Evolutionary conservation across 2,113 vertebrate species (phyloP).

Genomic region (Dendrocopos noguchii): DNA sequence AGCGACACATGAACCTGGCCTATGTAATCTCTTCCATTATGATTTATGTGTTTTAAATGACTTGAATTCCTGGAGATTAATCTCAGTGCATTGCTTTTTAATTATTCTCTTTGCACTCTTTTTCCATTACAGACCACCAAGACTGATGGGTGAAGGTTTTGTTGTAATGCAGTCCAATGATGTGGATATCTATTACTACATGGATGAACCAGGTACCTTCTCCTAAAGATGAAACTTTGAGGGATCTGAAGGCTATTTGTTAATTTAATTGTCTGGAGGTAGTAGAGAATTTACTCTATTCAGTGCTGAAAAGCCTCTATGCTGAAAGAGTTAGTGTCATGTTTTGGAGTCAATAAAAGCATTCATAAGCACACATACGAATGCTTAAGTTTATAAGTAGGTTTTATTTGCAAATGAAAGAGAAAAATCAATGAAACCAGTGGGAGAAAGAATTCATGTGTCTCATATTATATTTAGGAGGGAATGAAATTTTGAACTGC

Average conservation of each 20-base stretch:
- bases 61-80: background rate
- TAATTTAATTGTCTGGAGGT: background rate
- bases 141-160: conserved; percentile 98
- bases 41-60: background rate
- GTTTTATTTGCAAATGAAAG: background rate
- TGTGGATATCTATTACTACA: conserved; percentile 98
- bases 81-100: background rate
- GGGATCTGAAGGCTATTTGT: background rate
- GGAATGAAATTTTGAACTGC: background rate
- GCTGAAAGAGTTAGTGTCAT: background rate
- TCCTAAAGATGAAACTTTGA: background rate
- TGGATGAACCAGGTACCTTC: conserved; percentile 92
- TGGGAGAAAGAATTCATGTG: background rate
- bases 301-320: background rate
- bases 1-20: background rate
- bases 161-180: conserved; percentile 99
- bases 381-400: background rate
- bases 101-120: background rate
- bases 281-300: background rate
- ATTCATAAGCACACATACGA: rapidly evolving
- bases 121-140: conserved; percentile 83
- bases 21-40: background rate
- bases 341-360: background rate
- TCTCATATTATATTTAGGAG: background rate
- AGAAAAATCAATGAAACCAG: background rate